Base-by-base conservation (phyloP, 1,140 invertebrate genomes). In the Sarcophaga peregrina region DNA sequence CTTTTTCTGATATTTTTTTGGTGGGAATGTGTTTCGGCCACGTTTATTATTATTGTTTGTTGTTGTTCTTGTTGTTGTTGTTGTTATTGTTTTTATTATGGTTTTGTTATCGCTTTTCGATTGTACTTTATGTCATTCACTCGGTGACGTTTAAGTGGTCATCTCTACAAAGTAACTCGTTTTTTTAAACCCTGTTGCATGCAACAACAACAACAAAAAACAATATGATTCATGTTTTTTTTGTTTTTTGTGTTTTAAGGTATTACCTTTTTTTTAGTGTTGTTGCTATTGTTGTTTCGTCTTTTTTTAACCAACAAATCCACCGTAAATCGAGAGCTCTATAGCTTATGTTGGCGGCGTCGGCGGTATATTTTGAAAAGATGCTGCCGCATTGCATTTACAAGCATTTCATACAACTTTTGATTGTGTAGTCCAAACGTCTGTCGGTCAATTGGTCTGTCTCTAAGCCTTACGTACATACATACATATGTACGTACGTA, bases 41-140 rank as follows among this genome's bases (percentile, higher is more conserved):
- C 20, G 58, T n/a, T 62, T 62, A 5, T 62, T 62, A 17, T 62
- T 62, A 17, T 62, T 62, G 11, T 7, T 72, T 17, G 62, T 11
- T 72, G 47, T 50, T 78, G 75, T 5, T 25, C 47, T 17, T 10
- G 46, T 76, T 76, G 45, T 48, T 48, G 75, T 78, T 78, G 75
- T 52, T 50, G 75, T 78, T 68, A 20, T 68, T 78, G 6, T 78
- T 72, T 54, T 72, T 72, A 25, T 72, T 72, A 72, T 25, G 37
- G 62, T 72, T 72, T 78, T 78, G 75, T 78, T 78, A 78, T 78
- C 75, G 75, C 75, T 78, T 78, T 78, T 78, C 75, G 75, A 78
- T 78, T 78, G 75, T 78, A 78, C 75, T 78, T 78, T 78, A 47
- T 78, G 75, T 78, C 75, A 78, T 78, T 78, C 75, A 78, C 75